Base-by-base conservation (phyloP, 2,888 invertebrate species). In the Rhagonycha fulva region DNA sequence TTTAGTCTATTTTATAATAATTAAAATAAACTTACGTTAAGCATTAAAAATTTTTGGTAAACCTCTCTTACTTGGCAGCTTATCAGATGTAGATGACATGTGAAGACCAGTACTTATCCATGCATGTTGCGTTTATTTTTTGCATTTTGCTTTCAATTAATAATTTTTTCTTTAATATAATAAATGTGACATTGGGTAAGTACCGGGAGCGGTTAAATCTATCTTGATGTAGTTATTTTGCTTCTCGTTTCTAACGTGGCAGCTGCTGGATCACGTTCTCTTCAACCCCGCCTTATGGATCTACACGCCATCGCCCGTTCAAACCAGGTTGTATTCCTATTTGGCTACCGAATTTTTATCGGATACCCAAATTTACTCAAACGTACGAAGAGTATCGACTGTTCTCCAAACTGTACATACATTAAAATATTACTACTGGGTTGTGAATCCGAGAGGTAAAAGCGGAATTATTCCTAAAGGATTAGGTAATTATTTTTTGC, bases 201-300 rank as follows among this genome's bases (percentile, higher is more conserved):
- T 89, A 87, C 87, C 88, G 88, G 89, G 87, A 88, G 87, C 89
- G 90, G 90, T 88, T 88, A 87, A 87, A 89, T 86, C 87, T 88
- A 88, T 93, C 91, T 93, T 92, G 91, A 91, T 90, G 88, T 91
- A 95, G 95, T 93, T 94, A 89, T 95, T 95, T 91, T 95, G 94
- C 91, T 94, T 95, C 92, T 95, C 95, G 87, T 95, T 95, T 91
- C 91, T 95, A 86, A 95, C 94, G 85, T 95, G 95, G 94, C 98
- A 99, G 95, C 93, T 99, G 83, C 92, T 99, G 91, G 99, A 99
- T 90, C 98, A 99, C 91, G 95, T 99, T 77, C 93, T 99, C 81
- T 99, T 99, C 93, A 99, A 99, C 91, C 99, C 99, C 9, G 97
- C 98, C 30, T 91, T 99, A 79, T 99, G 99, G 99, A 98, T 99